A percentile compares a stretch with the other conserved stretches of the same genome.
phyloP scores from a whole-genome alignment of 2,888 invertebrate genomes.

The Xestia ashworthii region DNA sequence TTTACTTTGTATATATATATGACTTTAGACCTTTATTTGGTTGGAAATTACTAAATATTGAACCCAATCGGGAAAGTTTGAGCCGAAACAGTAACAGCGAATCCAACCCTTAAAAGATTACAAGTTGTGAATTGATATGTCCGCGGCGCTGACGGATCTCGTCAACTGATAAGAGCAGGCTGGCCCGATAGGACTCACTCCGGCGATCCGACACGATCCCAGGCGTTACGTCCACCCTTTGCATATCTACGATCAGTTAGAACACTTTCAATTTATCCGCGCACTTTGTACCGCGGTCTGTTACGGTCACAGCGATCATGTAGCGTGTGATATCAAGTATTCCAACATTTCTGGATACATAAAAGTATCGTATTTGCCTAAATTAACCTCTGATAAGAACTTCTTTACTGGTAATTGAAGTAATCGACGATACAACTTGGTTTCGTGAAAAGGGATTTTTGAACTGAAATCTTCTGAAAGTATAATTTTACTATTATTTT shows the following conservation, averaged over 20 bases:
- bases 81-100: slow-evolving; percentile 22
- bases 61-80: slow-evolving; percentile 20
- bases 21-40: background rate
- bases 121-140: slow-evolving; percentile 48
- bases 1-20: slow-evolving; percentile 15
- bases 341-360: background rate
- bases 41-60: slow-evolving; percentile 4
- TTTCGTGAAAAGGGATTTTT: background rate
- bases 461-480: background rate
- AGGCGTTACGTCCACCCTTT: slow-evolving; percentile 5
- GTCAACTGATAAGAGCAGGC: slow-evolving; percentile 44
- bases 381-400: slow-evolving; percentile 29
- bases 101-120: slow-evolving; percentile 47
- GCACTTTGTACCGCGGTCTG: slow-evolving; percentile 17
- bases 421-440: background rate
- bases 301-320: slow-evolving; percentile 3
- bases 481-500: background rate
- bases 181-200: slow-evolving; percentile 10
- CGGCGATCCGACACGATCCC: slow-evolving; percentile 11
- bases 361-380: slow-evolving; percentile 1
- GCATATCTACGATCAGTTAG: slow-evolving; percentile 51
- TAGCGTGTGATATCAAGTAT: slow-evolving; percentile 15
- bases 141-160: slow-evolving; percentile 2
- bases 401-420: background rate
- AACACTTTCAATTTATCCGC: slow-evolving; percentile 53